phyloP scores from a whole-genome alignment of 2,113 vertebrate species.

The Meleagris gallopavo region DNA sequence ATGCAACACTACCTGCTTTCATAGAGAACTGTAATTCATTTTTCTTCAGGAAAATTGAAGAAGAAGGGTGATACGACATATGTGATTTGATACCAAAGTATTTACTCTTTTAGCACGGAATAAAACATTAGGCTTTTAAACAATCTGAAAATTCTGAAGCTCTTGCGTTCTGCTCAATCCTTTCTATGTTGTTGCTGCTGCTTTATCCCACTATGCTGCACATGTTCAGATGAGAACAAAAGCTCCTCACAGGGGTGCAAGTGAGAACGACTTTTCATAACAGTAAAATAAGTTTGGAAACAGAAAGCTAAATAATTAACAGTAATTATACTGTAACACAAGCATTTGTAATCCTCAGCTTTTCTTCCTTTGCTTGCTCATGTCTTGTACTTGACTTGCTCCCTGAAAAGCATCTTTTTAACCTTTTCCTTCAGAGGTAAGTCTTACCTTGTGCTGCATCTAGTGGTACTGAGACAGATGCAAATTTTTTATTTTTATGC shows the following conservation, averaged over 20 bases:
- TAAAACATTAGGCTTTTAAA: background rate
- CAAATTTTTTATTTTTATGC: background rate
- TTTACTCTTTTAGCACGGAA: background rate
- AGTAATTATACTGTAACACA: background rate
- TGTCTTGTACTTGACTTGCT: background rate
- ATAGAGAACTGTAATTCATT: background rate
- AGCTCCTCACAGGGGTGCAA: background rate
- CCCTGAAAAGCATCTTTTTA: background rate
- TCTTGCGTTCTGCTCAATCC: background rate
- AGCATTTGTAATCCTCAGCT: background rate
- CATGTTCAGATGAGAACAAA: background rate
- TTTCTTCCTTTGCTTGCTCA: background rate
- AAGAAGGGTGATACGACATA: background rate
- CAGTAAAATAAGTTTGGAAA: background rate
- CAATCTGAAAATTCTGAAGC: background rate
- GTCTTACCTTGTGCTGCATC: background rate
- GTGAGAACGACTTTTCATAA: background rate
- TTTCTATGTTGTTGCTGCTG: conserved; percentile 7
- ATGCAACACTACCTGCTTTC: background rate
- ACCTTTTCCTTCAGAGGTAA: background rate
- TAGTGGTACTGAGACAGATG: background rate
- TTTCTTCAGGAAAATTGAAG: background rate
- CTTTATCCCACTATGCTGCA: background rate
- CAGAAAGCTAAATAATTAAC: background rate
- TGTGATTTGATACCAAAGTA: background rate